A percentile compares a stretch with the other conserved stretches of the same genome.
Conservation (phyloP, 2,888 invertebrate species). For the Archips crataeganus region DNA sequence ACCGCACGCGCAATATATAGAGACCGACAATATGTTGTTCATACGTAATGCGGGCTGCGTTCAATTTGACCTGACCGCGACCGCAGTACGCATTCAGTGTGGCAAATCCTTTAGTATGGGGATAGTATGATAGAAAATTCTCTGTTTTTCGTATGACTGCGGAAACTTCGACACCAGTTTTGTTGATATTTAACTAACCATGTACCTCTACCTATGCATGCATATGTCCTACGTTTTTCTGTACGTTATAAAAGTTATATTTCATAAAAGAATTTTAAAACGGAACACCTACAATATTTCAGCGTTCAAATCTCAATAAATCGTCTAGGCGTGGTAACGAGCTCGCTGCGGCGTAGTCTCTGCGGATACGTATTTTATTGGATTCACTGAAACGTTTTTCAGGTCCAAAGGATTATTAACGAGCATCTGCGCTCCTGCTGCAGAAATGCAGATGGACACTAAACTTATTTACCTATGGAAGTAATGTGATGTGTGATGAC, state of each 20-base stretch:
- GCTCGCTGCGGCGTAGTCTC: conserved; percentile 84
- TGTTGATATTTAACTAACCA: background rate
- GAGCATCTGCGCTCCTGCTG: conserved; percentile 80
- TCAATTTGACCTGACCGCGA: too few species aligned
- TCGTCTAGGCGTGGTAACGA: conserved; percentile 85
- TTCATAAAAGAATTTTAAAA: conserved; percentile 81
- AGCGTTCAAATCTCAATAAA: conserved; percentile 85
- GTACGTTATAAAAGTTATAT: conserved; percentile 54
- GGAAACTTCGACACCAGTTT: background rate
- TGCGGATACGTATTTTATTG: conserved; percentile 86
- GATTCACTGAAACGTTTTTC: conserved; percentile 86
- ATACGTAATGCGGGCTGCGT: too few species aligned
- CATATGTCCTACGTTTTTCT: background rate
- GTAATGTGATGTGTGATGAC: too few species aligned
- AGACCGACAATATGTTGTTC: too few species aligned
- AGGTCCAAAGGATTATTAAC: conserved; percentile 85
- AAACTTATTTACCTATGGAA: conserved; percentile 11
- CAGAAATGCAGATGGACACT: conserved; percentile 83
- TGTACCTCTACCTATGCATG: too few species aligned
- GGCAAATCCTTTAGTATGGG: too few species aligned
- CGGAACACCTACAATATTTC: conserved; percentile 84
- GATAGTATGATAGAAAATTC: too few species aligned
- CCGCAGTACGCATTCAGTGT: too few species aligned
- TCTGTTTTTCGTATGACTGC: background rate
- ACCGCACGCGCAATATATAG: too few species aligned